A percentile compares a stretch with the other conserved stretches of the same genome.
phyloP scores from a whole-genome alignment of 2,113 vertebrate genomes.

The Bufo bufo region DNA sequence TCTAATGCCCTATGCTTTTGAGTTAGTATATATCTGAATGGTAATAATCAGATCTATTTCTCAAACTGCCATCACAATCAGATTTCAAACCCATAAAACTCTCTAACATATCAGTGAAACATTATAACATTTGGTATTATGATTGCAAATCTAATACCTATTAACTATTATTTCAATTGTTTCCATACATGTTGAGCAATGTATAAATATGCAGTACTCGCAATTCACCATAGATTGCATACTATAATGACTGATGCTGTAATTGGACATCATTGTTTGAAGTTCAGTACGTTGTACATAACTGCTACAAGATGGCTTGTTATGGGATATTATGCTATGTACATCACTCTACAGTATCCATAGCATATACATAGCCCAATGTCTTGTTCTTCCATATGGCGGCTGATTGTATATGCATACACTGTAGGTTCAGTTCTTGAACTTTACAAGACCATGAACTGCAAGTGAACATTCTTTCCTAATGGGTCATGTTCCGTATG shows the following conservation, averaged over 20 bases:
- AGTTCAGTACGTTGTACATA: not conserved
- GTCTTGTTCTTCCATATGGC: not conserved
- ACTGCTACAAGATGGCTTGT: not conserved
- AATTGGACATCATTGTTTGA: not conserved
- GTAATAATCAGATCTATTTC: too few relatives aligned
- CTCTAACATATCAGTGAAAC: too few relatives aligned
- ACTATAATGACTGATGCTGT: not conserved
- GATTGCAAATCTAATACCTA: not conserved
- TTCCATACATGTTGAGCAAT: not conserved
- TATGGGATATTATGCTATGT: too few relatives aligned
- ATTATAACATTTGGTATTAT: too few relatives aligned
- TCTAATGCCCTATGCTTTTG: too few relatives aligned
- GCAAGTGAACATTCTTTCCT: not conserved
- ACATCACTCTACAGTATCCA: not conserved
- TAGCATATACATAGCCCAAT: not conserved
- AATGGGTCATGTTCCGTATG: not conserved
- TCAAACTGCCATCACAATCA: too few relatives aligned
- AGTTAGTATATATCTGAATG: too few relatives aligned
- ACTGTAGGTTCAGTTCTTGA: too few relatives aligned
- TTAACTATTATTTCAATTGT: not conserved
- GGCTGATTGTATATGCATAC: not conserved
- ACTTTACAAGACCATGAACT: not conserved
- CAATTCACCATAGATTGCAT: not conserved
- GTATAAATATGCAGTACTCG: not conserved
- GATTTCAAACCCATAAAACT: too few relatives aligned